Evolutionary conservation across 2,888 invertebrate genomes (phyloP).

Genomic region (Blera fallax): DNA sequence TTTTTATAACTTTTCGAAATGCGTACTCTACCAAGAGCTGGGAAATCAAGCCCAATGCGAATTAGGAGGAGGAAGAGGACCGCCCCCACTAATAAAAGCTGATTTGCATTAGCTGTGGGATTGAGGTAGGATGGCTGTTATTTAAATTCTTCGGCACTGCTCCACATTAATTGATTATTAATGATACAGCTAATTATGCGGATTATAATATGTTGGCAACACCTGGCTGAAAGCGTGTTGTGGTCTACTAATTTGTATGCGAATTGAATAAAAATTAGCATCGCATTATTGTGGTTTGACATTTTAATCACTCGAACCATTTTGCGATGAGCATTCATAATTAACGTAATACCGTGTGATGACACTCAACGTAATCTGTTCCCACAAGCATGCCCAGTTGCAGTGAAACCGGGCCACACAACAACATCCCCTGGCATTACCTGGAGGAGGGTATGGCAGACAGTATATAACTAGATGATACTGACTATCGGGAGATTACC

Average conservation of each 20-base stretch:
- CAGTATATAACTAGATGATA: neutral
- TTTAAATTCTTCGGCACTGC: neutral
- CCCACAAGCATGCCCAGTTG: conserved; percentile 1
- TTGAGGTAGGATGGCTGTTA: neutral
- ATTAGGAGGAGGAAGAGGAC: neutral
- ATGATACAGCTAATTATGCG: conserved; percentile 21
- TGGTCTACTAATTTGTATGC: conserved; percentile 37
- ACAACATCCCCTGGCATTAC: neutral
- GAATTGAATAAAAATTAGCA: conserved; percentile 42
- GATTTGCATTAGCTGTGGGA: neutral
- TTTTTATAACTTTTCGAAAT: neutral
- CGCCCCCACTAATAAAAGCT: neutral
- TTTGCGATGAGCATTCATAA: conserved; percentile 16
- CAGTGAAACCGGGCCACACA: too few relatives aligned
- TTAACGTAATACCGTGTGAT: conserved; percentile 10
- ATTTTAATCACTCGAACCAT: conserved; percentile 12
- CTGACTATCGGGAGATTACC: too few relatives aligned
- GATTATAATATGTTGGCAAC: conserved; percentile 17
- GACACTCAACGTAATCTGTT: neutral
- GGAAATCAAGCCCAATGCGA: neutral
- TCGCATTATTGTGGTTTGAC: conserved; percentile 30
- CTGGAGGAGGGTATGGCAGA: neutral
- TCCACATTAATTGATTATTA: neutral
- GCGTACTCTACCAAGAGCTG: neutral
- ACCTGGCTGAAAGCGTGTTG: conserved; percentile 25